Conservation (phyloP, 2,113 vertebrate species). For the Bubo blakistoni region DNA sequence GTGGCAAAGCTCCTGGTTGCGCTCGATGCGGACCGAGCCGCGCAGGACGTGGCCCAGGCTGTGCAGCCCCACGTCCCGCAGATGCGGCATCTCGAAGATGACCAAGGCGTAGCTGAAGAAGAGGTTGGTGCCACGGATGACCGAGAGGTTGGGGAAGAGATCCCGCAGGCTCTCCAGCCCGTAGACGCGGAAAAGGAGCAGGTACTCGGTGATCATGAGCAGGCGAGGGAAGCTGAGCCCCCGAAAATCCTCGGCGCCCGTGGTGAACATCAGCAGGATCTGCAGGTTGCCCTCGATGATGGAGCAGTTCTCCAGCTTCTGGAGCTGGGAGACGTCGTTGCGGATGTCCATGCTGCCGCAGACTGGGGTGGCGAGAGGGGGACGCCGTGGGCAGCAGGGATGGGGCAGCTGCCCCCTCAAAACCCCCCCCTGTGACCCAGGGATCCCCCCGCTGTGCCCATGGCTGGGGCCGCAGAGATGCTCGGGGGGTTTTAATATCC, state of each 20-base stretch:
- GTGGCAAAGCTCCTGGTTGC: slow-evolving; percentile 83
- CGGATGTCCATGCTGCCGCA: slow-evolving; percentile 83
- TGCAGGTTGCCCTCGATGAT: slow-evolving; percentile 81
- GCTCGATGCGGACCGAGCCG: slow-evolving; percentile 74
- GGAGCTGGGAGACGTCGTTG: slow-evolving; percentile 74
- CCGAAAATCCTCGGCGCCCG: slow-evolving; percentile 72
- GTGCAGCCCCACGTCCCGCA: slow-evolving; percentile 75
- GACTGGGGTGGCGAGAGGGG: slow-evolving; percentile 47
- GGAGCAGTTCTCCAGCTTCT: slow-evolving; percentile 78
- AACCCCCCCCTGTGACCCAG: background rate
- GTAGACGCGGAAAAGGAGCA: slow-evolving; percentile 79
- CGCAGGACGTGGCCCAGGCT: slow-evolving; percentile 70
- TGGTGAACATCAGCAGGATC: slow-evolving; percentile 81
- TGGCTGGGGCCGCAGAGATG: accelerated
- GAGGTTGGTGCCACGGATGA: slow-evolving; percentile 75
- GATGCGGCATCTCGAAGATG: slow-evolving; percentile 80
- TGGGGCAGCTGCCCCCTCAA: accelerated
- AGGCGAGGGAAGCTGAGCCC: slow-evolving; percentile 78
- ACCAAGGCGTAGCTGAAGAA: slow-evolving; percentile 81
- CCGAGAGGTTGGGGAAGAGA: slow-evolving; percentile 79
- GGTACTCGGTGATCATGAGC: slow-evolving; percentile 80
- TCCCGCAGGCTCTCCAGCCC: slow-evolving; percentile 79
- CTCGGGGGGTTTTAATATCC: background rate
- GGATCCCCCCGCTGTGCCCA: background rate
- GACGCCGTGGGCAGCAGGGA: background rate